Base-by-base conservation (phyloP, 1,140 invertebrate genomes). In the Brachionus sp. region DNA sequence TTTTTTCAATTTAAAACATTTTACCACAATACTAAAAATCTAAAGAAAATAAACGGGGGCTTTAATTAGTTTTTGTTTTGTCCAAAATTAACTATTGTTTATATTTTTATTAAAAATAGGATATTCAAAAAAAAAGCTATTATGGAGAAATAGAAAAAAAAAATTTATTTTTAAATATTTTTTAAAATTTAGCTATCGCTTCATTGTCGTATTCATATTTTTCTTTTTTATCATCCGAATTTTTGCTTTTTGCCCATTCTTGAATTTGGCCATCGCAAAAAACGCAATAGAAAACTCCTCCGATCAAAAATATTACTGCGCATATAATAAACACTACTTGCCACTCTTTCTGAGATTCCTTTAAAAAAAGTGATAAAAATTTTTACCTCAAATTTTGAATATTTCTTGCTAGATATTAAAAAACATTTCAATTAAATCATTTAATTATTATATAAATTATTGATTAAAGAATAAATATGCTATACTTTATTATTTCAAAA, bases 321-420 rank as follows among this genome's bases (percentile, higher is more conserved):
- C 44, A 73, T 39, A 83, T 70, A 42, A 75, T 64, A 25, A 83
- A 83, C 12, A 83, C 82, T n/a, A 73, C 12, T 50, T 46, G 39
- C 82, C 82, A 83, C 16, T 83, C 42, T 83, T 83, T 73, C 23
- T 83, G 80, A 6, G 62, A 68, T 68, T 83, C 42, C 80, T 83
- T 50, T 29, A 82, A 64, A 13, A 64, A n/a, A n/a, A n/a, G n/a
- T n/a, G n/a, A 78, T 50, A 70, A 70, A 70, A 23, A 23, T 42
- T 39, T 39, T 9, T 39, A 5, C 4, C 4, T 23, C 12, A 12
- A 64, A 5, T 5, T 23, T 66, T 53, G 19, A 53, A 23, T 53
- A 16, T 53, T 4, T n/a, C 10, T 53, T 53, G 7, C n/a, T n/a
- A 5, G 57, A 64, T 23, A 64, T 64, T 29, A 4, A 5, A 73